Base-by-base conservation (phyloP, 2,113 vertebrate genomes). In the Rutilus rutilus region DNA sequence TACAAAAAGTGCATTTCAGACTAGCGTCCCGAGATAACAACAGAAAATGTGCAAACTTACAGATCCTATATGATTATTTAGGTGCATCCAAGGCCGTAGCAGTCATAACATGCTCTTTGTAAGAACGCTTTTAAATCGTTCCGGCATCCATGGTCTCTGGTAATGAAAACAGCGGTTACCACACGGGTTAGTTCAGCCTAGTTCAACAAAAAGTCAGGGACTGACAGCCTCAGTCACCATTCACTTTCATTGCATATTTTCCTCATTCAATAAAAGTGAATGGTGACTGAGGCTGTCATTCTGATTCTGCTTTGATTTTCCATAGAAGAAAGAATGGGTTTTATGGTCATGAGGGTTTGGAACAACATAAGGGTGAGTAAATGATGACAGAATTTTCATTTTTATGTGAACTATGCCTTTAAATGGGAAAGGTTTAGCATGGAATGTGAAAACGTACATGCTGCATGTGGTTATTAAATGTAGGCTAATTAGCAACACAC, bases 221-320 rank as follows among this genome's bases (percentile, higher is more conserved):
- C 3, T 52, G 74, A 50, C 42, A 76, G 45, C 45, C 11, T 52
- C n/a, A 50, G 74, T 52, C n/a, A 17, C 47, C 25, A 19, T 76
- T 76, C 36, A 42, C 69, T 42, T 42, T 42, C 36, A 42, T n/a
- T 73, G 36, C 69, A 73, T 42, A 42, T 12, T 42, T 73, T n/a
- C 23, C 5, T 36, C 69, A 73, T 73, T 50, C 14, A 50, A 57
- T 57, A 50, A 33, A 57, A 78, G 75, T 78, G 47, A 78, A 57
- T 57, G 75, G 65, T 75, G 50, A 84, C 82, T 71, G 45, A 83
- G 47, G 50, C 50, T 73, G 21, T 50, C 21, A 33, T 54, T 73
- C 25, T 23, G 5, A 47, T 74, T 74, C 71, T 27, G 10, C 25
- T 42, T 74, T 74, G 30, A 14, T 30, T 50, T 50, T 77, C 27